Evolutionary conservation across 2,113 vertebrate genomes (phyloP).

Genomic region (Trochalopteron elliotii): DNA sequence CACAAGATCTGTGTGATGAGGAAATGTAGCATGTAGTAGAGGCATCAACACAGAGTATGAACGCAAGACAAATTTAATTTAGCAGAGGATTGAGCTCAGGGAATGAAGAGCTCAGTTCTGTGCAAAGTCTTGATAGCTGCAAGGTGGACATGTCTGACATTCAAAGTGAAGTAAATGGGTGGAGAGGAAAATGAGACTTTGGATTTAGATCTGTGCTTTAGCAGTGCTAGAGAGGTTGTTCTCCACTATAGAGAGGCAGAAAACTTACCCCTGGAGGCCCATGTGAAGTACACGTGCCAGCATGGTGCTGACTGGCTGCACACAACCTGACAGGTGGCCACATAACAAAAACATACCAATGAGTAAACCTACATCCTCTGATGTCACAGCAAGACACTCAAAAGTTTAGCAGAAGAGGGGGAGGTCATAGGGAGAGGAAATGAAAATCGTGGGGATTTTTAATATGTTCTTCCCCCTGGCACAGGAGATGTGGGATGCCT

Average conservation of each 20-base stretch:
- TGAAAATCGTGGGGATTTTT: neutral
- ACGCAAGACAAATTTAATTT: neutral
- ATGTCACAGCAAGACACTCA: accelerated
- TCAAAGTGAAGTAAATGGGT: neutral
- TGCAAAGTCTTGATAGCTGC: neutral
- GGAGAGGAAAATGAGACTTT: neutral
- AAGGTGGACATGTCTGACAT: neutral
- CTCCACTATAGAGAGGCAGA: neutral
- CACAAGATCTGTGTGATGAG: neutral
- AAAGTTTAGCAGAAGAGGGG: neutral
- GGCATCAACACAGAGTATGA: neutral
- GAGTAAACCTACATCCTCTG: neutral
- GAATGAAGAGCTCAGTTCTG: neutral
- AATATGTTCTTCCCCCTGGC: neutral
- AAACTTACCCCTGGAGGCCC: neutral
- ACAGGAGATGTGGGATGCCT: neutral
- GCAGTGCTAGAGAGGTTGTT: neutral
- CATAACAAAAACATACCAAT: accelerated
- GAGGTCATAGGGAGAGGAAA: neutral
- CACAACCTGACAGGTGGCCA: neutral
- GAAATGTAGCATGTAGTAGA: neutral
- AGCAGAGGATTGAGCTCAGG: neutral
- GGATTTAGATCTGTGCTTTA: neutral
- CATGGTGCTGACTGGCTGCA: accelerated
- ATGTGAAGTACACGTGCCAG: accelerated